Evolutionary conservation across 1,140 invertebrate genomes (phyloP).

Genomic region (Charaxes varanes): DNA sequence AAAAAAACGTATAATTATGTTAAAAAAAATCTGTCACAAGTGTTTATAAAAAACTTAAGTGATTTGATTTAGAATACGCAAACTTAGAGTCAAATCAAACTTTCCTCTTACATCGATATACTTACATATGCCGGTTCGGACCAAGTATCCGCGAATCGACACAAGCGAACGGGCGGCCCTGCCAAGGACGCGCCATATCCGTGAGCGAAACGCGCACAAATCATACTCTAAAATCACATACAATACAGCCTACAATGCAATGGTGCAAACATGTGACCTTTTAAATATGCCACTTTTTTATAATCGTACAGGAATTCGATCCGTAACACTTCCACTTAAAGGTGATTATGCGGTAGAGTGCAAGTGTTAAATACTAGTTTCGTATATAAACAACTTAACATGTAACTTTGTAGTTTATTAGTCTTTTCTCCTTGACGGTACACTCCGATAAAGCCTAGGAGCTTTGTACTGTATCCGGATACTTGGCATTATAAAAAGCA

Average conservation of each 20-base stretch:
- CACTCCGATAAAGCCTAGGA: background rate
- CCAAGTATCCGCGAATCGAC: no score
- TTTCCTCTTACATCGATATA: no score
- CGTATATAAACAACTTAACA: background rate
- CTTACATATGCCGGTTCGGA: no score
- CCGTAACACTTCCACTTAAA: background rate
- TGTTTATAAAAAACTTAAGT: no score
- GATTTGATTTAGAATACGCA: no score
- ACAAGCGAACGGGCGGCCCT: constrained; percentile 5
- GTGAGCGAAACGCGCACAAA: background rate
- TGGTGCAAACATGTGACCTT: background rate
- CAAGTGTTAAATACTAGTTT: constrained; percentile 2
- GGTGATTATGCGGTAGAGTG: constrained; percentile 1
- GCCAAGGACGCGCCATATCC: constrained; percentile 7
- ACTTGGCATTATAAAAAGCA: no score
- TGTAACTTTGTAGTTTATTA: background rate
- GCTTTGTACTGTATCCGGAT: background rate
- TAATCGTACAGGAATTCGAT: background rate
- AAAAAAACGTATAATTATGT: no score
- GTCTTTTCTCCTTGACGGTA: constrained; percentile 3
- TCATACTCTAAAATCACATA: background rate
- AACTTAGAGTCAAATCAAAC: no score
- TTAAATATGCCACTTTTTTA: background rate
- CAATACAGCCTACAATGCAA: constrained; percentile 3
- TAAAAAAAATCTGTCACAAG: no score